Percentiles rank a stretch among this genome's conserved stretches.
Evolutionary conservation across 2,113 vertebrate species (phyloP).

Genomic region (Falco punctatus): DNA sequence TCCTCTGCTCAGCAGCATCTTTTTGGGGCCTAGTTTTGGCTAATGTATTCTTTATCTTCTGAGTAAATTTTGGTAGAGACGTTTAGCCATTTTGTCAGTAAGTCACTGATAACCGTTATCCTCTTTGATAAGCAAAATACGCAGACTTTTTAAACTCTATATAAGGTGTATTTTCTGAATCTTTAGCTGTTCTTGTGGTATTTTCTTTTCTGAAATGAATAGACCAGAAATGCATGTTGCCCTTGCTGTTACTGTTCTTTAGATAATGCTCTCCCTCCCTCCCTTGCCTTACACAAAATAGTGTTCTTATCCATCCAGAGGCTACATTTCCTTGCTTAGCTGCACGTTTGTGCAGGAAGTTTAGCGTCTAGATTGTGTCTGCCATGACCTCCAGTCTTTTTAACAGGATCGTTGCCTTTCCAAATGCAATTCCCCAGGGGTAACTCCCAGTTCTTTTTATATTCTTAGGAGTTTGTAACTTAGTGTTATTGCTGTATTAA

Average conservation of each 20-base stretch:
- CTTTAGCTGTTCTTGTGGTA: not conserved
- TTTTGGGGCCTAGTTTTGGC: not conserved
- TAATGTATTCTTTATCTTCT: not conserved
- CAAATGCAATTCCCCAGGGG: not conserved
- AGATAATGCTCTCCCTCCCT: not conserved
- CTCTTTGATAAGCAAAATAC: slow-evolving; percentile 11
- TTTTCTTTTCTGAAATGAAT: slow-evolving; percentile 1
- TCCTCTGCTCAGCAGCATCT: not conserved
- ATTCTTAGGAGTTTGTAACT: not conserved
- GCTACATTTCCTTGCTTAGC: not conserved
- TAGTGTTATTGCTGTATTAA: not conserved
- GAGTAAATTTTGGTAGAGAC: not conserved
- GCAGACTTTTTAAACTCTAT: not conserved
- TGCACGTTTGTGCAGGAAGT: not conserved
- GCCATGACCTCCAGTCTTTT: not conserved
- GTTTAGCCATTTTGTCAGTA: not conserved
- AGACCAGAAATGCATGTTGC: not conserved
- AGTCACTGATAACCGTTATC: slow-evolving; percentile 10
- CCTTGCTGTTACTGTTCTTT: not conserved
- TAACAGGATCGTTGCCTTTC: not conserved
- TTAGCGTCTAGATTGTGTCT: not conserved
- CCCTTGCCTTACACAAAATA: not conserved
- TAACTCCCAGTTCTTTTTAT: fast-evolving
- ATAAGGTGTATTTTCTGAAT: not conserved
- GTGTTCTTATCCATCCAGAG: not conserved